Evolutionary conservation across 2,888 invertebrate species (phyloP), one percentile per base, ranked within the genome.

Genomic region (Mesoligia furuncula): DNA sequence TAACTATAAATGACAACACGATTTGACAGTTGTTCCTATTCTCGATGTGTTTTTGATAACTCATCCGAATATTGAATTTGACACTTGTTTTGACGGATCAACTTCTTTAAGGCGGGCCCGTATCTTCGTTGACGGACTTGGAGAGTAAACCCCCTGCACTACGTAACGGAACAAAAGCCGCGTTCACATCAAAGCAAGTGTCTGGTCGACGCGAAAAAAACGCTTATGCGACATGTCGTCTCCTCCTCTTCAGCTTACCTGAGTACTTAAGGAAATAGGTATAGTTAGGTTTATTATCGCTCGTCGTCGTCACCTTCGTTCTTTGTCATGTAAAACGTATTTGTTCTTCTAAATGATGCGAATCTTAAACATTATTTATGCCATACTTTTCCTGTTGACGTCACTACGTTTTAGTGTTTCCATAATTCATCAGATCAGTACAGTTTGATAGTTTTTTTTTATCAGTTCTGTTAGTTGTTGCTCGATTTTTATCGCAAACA

Each of bases 281-380:
- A 62, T 7, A 36, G n/a, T 62, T 39, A 68, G 39, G n/a, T 75
- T 65, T 80, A 64, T 75, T 65, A 80, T 59, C 64, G 48, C 24
- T 48, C 15, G 9, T 24, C 51, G 27, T 42, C 51, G 48, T 73
- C 67, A 64, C 67, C 64, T 77, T 68, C 45, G 42, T 42, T 77
- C 69, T 84, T 77, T 87, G 74, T 84, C 79, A 86, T 85, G 85
- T 75, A 85, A 88, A 87, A 87, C 76, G 51, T 84, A 85, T 84
- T 84, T 85, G 81, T 87, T 83, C 77, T 75, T 75, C 75, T 77
- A 75, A 83, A 80, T 80, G 79, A 83, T 80, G 76, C 76, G 62
- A 81, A 80, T 81, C 76, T 84, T 75, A 84, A 82, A 73, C 77
- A 72, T 73, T 83, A 80, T 83, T 83, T 85, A 84, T 81, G 77